Percentiles rank a stretch among this genome's conserved stretches.
Evolutionary conservation across 2,797 vertebrate genomes (phyloP).

Genomic region (Strix occidentalis): DNA sequence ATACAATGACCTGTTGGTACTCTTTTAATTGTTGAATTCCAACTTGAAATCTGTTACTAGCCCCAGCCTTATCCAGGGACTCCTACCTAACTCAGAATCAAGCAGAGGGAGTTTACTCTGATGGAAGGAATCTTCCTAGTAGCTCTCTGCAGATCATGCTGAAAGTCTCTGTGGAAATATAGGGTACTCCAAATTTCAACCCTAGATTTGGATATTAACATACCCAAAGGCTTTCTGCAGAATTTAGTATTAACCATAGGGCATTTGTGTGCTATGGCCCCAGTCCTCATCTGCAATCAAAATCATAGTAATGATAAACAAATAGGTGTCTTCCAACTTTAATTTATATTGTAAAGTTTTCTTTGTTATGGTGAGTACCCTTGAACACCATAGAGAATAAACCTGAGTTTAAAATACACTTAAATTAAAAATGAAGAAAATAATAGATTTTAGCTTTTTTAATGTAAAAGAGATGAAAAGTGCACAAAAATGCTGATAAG

Average conservation of each 20-base stretch:
- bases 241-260: not conserved
- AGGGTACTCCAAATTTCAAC: not conserved
- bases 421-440: not conserved
- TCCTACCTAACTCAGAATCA: not conserved
- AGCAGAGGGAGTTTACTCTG: not conserved
- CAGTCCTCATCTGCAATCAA: not conserved
- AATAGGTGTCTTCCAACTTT: not conserved
- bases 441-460: not conserved
- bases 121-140: not conserved
- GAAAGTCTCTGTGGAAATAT: not conserved
- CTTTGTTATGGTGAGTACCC: not conserved
- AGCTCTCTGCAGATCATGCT: not conserved
- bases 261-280: not conserved
- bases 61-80: not conserved
- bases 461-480: not conserved
- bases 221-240: not conserved
- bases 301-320: not conserved
- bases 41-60: not conserved
- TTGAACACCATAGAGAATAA: not conserved
- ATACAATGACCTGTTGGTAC: not conserved
- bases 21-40: not conserved
- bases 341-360: not conserved
- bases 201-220: not conserved
- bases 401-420: not conserved
- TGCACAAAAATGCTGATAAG: not conserved